phyloP scores from a whole-genome alignment of 1,140 invertebrate genomes.

The Sitophilus oryzae region DNA sequence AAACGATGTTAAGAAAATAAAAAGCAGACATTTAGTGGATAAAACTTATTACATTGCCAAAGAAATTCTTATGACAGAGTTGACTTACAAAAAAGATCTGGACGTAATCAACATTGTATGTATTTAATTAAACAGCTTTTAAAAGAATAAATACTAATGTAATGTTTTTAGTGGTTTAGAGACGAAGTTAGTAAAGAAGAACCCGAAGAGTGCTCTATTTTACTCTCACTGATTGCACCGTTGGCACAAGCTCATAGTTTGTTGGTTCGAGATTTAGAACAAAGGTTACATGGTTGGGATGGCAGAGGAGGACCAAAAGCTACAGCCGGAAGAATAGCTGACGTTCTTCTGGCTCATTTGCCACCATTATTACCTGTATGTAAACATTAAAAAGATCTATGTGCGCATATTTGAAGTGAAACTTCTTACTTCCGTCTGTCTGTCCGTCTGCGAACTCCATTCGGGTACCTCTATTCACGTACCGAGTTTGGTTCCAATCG shows the following conservation, averaged over 20 bases:
- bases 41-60: constrained; percentile 89
- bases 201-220: constrained; percentile 48
- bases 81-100: constrained; percentile 91
- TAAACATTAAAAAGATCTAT: too few relatives aligned
- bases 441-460: too few relatives aligned
- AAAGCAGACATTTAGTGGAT: constrained; percentile 48
- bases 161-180: constrained; percentile 54
- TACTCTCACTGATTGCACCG: constrained; percentile 50
- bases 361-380: constrained; percentile 51
- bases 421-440: too few relatives aligned
- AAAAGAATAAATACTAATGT: background rate
- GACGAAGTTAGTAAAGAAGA: constrained; percentile 56
- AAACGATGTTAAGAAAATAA: constrained; percentile 38
- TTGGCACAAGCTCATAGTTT: constrained; percentile 54
- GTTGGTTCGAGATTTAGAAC: constrained; percentile 52
- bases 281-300: constrained; percentile 49
- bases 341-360: constrained; percentile 61
- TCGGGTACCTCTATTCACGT: too few relatives aligned
- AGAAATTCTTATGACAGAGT: constrained; percentile 91
- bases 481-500: too few relatives aligned
- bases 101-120: constrained; percentile 83
- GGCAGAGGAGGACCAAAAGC: constrained; percentile 45
- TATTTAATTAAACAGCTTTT: constrained; percentile 6
- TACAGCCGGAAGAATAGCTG: constrained; percentile 55
- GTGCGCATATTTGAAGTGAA: background rate